Percentiles rank a stretch among this genome's conserved stretches.
These are phyloP conservation scores for Idaea straminata DNA, from an alignment of 2,888 invertebrate species.

Conservation along the genomic window DNA sequence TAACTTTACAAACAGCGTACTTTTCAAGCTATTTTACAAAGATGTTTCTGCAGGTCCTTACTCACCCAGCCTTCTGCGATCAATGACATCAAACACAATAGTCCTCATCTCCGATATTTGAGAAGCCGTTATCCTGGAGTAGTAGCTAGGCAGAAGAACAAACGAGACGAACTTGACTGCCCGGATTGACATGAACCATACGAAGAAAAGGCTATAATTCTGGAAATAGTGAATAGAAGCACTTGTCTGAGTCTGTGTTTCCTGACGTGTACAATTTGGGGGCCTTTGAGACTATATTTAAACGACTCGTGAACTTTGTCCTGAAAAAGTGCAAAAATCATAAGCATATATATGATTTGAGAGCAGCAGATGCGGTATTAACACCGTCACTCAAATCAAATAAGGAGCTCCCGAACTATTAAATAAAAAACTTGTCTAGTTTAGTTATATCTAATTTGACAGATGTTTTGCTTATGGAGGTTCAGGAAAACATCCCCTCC, in stretches of 20 bases:
- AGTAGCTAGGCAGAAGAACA: background rate
- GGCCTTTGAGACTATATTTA: background rate
- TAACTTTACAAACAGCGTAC: too few relatives aligned
- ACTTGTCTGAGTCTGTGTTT: background rate
- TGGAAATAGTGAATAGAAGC: background rate
- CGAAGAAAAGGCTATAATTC: background rate
- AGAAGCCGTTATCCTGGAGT: background rate
- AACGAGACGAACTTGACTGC: background rate
- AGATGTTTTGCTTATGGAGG: too few relatives aligned
- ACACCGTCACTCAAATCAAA: too few relatives aligned
- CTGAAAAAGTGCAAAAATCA: too few relatives aligned
- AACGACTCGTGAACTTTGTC: too few relatives aligned
- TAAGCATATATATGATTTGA: too few relatives aligned
- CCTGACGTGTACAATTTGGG: background rate
- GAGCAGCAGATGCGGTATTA: too few relatives aligned
- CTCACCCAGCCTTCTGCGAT: background rate
- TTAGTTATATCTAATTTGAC: too few relatives aligned
- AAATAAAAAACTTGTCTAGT: too few relatives aligned
- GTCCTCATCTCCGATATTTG: background rate
- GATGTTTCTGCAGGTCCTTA: background rate
- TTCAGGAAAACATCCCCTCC: too few relatives aligned
- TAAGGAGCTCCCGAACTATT: too few relatives aligned
- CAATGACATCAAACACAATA: background rate
- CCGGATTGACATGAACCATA: background rate
- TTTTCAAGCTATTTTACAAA: too few relatives aligned